A percentile compares a stretch with the other conserved stretches of the same genome.
phyloP scores from a whole-genome alignment of 2,888 invertebrate genomes.

The Scaptomyza caliginosa region DNA sequence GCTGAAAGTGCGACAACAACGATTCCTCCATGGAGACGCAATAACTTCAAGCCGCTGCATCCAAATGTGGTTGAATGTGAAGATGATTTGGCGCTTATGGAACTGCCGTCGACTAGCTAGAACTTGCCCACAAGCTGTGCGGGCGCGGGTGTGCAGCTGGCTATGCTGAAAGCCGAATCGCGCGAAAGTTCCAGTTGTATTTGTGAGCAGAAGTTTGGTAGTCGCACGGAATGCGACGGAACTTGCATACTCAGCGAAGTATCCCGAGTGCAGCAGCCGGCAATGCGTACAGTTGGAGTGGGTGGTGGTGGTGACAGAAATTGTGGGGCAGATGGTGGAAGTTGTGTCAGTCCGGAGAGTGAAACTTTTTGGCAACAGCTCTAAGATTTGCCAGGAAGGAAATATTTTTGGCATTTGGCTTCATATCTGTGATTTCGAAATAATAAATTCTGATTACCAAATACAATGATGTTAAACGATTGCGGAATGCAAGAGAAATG shows the following conservation, averaged over 20 bases:
- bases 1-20: conserved; percentile 35
- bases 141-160: conserved; percentile 41
- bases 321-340: neutral
- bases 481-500: conserved; percentile 7
- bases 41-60: conserved; percentile 81
- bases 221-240: conserved; percentile 76
- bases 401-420: neutral
- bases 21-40: conserved; percentile 76
- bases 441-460: conserved; percentile 68
- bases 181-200: conserved; percentile 69
- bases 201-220: conserved; percentile 78
- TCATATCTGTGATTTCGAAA: conserved; percentile 63
- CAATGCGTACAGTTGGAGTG: neutral
- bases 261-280: conserved; percentile 66
- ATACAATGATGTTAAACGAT: conserved; percentile 33
- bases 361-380: conserved; percentile 65
- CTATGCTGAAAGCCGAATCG: conserved; percentile 48
- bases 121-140: conserved; percentile 41
- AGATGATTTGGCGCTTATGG: conserved; percentile 68
- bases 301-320: neutral
- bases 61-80: conserved; percentile 79
- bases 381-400: conserved; percentile 22
- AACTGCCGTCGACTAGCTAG: conserved; percentile 64
- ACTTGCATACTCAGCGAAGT: conserved; percentile 80
- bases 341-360: conserved; percentile 3